Evolutionary conservation across 1,140 invertebrate species (phyloP).

Genomic region (Ptiloglossa arizonensis): DNA sequence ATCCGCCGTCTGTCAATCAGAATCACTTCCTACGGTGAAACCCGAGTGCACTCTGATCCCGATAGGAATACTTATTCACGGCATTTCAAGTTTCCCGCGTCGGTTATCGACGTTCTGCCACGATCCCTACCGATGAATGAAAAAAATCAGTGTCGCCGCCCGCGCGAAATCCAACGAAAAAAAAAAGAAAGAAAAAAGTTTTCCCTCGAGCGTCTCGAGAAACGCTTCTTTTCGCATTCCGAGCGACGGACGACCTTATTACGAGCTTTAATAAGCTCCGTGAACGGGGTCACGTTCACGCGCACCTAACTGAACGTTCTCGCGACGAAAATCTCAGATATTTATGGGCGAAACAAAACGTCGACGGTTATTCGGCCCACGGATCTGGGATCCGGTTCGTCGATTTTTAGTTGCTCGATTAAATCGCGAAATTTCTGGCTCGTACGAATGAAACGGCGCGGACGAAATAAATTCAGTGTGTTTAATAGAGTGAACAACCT

Average conservation of each 20-base stretch:
- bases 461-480: too few species aligned
- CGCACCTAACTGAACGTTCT: neutral
- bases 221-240: conserved; percentile 24
- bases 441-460: too few species aligned
- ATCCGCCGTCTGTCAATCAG: conserved; percentile 5
- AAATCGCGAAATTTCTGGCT: neutral
- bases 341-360: conserved; percentile 6
- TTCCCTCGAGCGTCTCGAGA: conserved; percentile 12
- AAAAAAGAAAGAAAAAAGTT: too few species aligned
- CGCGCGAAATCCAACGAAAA: neutral
- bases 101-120: conserved; percentile 52
- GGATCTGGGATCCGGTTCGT: neutral
- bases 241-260: conserved; percentile 48
- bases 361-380: neutral
- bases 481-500: too few species aligned
- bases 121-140: neutral
- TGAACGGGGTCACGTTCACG: conserved; percentile 54
- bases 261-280: conserved; percentile 52
- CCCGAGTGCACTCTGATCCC: neutral
- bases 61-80: conserved; percentile 33
- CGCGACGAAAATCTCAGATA: neutral
- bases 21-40: neutral
- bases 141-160: neutral
- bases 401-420: neutral
- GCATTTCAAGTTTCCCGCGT: conserved; percentile 1